Percentiles rank a stretch among this genome's conserved stretches.
phyloP scores from a whole-genome alignment of 2,113 vertebrate species.

The Donacobius atricapilla region DNA sequence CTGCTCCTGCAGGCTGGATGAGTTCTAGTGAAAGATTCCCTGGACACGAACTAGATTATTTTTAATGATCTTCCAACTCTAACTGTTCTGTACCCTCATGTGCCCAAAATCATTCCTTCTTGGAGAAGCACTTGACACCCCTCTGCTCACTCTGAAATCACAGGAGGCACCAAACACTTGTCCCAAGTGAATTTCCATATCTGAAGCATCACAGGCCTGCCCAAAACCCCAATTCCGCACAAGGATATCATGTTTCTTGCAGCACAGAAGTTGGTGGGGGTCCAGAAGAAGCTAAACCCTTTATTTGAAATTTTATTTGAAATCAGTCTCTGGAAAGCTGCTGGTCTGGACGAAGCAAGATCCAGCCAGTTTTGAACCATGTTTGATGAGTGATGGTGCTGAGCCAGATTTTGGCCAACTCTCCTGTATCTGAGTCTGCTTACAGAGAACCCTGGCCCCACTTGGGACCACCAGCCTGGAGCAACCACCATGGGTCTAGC shows the following conservation, averaged over 20 bases:
- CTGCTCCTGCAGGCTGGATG: too few species aligned
- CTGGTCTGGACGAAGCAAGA: neutral
- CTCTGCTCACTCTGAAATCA: neutral
- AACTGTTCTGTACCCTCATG: neutral
- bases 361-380: neutral
- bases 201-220: neutral
- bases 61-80: neutral
- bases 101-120: fast-evolving
- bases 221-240: neutral
- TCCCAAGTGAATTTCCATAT: neutral
- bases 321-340: neutral
- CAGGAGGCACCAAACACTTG: neutral
- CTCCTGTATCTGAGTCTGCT: fast-evolving
- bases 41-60: neutral
- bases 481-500: fast-evolving
- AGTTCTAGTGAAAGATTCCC: neutral
- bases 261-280: neutral
- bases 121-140: fast-evolving
- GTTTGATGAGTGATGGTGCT: neutral
- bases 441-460: neutral
- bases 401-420: neutral
- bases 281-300: neutral
- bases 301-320: neutral
- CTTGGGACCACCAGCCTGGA: neutral
- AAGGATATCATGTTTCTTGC: neutral